Percentiles rank a stretch among this genome's conserved stretches.
These are phyloP conservation scores for Anorthoa munda DNA, from an alignment of 2,888 invertebrate species.

Conservation along the genomic window DNA sequence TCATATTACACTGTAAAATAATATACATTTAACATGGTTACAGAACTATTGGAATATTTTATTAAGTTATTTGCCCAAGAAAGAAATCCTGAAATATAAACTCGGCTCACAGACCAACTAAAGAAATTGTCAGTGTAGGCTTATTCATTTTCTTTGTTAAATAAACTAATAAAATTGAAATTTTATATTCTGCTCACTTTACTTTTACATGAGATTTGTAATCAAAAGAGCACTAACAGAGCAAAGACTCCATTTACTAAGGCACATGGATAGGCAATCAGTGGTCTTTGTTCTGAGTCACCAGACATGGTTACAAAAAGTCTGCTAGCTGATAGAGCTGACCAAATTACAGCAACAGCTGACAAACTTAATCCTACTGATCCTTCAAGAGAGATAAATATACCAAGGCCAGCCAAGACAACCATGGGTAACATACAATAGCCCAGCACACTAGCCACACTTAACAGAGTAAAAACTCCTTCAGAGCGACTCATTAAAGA, in stretches of 20 bases:
- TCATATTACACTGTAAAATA: constrained; percentile 36
- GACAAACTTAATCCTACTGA: constrained; percentile 93
- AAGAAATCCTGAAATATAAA: constrained; percentile 9
- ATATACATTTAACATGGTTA: constrained; percentile 33
- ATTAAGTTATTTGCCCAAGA: not conserved
- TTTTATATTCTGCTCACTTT: constrained; percentile 18
- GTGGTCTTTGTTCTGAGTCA: constrained; percentile 95
- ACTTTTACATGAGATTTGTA: constrained; percentile 9
- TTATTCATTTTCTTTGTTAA: not conserved
- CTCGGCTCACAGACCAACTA: not conserved
- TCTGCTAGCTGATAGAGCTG: constrained; percentile 97
- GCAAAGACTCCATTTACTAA: constrained; percentile 98
- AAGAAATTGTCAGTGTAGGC: not conserved
- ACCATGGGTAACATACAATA: constrained; percentile 98
- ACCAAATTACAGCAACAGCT: constrained; percentile 95
- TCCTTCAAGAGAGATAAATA: constrained; percentile 95
- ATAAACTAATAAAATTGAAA: constrained; percentile 5
- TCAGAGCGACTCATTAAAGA: constrained; percentile 94
- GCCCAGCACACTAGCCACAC: constrained; percentile 97
- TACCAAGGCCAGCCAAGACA: constrained; percentile 94
- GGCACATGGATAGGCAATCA: constrained; percentile 98
- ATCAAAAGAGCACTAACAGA: constrained; percentile 96
- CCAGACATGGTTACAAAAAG: constrained; percentile 97
- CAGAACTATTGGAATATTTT: constrained; percentile 21
- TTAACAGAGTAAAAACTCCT: constrained; percentile 94